Base-by-base conservation (phyloP, 23 tunicate genomes). In the Pegea sp. region DNA sequence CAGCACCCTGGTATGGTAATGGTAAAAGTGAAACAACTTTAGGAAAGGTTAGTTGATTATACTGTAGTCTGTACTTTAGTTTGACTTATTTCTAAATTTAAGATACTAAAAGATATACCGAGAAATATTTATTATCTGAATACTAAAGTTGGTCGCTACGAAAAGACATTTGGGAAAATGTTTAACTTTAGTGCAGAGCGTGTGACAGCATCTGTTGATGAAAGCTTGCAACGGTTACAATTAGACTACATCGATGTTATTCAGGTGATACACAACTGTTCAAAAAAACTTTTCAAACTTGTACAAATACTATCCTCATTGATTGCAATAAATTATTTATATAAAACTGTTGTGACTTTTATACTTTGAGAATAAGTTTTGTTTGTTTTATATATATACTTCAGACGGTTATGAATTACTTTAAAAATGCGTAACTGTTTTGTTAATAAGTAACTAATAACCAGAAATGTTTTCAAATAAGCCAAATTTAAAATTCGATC, bases 1-100 rank as follows among this genome's bases (percentile, higher is more conserved):
- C 93, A 27, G 79, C 93, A 1, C 93, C 93, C 0, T 79, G 93
- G 93, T 79, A 79, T 65, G 93, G 93, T 1, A 69, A 71, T 52
- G 78, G 78, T 20, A 70, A 65, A 53, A 71, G 79, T 61, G 93
- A 79, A 71, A 53, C 28, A 22, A 63, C 67, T 29, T 57, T 79
- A 5, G 93, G 93, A 60, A 70, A 65, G 68, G 88, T 64, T 22
- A 31, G 42, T 6, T 24, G 24, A 52, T 52, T 8, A 38, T 8
- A 38, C 11, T 38, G 11, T 38, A 38, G 13, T 38, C 16, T 38
- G 11, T 38, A 38, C 16, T 8, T 38, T 38, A 38, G 11, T 38
- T 38, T 38, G 16, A 8, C 16, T 38, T 38, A 38, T 38, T 38
- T 38, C 46, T 38, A 38, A 38, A 38, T 8, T 8, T 8, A 11